Percentiles rank a stretch among this genome's conserved stretches.
These are phyloP conservation scores for Hemicordylus capensis DNA, from an alignment of 2,113 vertebrate species.

Conservation along the genomic window DNA sequence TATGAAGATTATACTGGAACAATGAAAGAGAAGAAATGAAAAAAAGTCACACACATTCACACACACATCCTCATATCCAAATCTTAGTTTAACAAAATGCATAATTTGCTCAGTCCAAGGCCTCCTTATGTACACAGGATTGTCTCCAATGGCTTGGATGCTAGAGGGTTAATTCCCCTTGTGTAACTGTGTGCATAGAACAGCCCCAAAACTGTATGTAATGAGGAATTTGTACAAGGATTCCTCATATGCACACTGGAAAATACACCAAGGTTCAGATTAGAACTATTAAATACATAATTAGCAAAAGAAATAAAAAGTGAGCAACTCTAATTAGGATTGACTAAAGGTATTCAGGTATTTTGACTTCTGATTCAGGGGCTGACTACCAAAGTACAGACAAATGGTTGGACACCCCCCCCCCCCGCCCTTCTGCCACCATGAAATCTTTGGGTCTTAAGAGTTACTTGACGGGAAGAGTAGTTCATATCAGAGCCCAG, in stretches of 20 bases:
- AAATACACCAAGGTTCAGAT: neutral
- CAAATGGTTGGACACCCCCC: neutral
- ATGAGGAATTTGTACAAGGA: neutral
- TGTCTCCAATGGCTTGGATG: neutral
- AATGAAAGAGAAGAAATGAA: neutral
- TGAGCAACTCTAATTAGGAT: neutral
- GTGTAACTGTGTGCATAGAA: neutral
- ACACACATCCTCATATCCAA: neutral
- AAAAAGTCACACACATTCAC: neutral
- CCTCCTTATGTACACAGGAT: neutral
- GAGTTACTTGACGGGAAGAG: neutral
- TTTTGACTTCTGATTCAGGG: neutral
- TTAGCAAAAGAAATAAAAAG: neutral
- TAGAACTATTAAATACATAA: neutral
- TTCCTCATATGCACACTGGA: neutral
- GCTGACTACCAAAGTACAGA: neutral
- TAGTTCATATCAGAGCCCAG: neutral
- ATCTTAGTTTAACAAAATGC: neutral
- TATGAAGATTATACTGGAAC: neutral
- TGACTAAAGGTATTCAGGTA: neutral
- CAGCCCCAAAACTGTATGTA: neutral
- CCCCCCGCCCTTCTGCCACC: neutral
- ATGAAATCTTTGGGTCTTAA: neutral
- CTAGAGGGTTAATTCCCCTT: neutral
- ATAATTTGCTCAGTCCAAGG: neutral